Percentiles rank a stretch among this genome's conserved stretches.
phyloP scores from a whole-genome alignment of 2,113 vertebrate species.

The Pongo abelii region DNA sequence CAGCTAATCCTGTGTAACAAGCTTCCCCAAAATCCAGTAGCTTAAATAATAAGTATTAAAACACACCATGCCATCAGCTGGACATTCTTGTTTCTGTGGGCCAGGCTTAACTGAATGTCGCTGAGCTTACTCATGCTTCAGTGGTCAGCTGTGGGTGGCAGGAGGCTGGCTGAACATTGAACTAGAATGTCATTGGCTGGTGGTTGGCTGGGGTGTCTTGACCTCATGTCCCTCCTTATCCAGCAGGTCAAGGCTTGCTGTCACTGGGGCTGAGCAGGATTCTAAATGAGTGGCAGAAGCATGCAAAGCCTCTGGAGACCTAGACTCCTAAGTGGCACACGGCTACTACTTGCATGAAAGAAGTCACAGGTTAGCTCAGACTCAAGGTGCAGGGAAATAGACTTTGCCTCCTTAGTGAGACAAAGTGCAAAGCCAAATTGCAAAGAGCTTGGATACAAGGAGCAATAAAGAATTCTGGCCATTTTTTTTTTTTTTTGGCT shows the following conservation, averaged over 20 bases:
- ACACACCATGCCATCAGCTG: not conserved
- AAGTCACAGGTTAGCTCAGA: not conserved
- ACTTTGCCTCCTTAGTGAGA: not conserved
- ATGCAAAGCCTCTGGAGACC: not conserved
- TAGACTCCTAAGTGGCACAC: not conserved
- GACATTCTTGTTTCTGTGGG: not conserved
- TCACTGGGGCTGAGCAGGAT: not conserved
- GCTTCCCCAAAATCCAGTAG: not conserved
- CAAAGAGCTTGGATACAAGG: not conserved
- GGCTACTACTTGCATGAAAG: not conserved
- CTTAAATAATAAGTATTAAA: not conserved
- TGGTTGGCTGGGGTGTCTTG: not conserved
- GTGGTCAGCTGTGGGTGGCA: not conserved
- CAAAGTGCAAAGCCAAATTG: not conserved
- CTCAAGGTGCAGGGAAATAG: not conserved
- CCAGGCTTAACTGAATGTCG: not conserved
- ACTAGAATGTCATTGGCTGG: not conserved
- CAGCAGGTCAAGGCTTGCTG: not conserved
- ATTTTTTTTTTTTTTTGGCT: not conserved
- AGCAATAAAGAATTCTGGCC: not conserved
- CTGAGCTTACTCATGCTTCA: not conserved
- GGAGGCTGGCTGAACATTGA: not conserved
- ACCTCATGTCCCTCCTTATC: not conserved
- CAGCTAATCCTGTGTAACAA: not conserved
- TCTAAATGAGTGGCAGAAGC: not conserved